Evolutionary conservation across 2,113 vertebrate species (phyloP).

Genomic region (Noctilio leporinus): DNA sequence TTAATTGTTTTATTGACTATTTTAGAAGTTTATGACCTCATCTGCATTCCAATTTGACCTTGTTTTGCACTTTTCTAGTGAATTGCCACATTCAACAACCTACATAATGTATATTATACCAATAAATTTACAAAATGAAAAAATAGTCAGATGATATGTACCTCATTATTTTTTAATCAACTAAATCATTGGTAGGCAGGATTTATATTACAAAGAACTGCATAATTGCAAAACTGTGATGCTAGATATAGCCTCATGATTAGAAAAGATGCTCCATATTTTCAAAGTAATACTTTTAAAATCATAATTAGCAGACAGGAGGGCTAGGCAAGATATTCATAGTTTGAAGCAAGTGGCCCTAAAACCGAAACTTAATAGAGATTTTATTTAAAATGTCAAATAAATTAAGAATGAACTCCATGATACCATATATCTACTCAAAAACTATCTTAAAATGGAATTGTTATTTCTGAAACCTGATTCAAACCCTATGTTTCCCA

Average conservation of each 20-base stretch:
- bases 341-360: not conserved
- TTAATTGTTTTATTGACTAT: constrained; percentile 76
- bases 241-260: not conserved
- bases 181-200: constrained; percentile 45
- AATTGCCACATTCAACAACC: constrained; percentile 63
- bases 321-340: not conserved
- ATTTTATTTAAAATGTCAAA: not conserved
- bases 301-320: constrained; percentile 12
- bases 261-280: not conserved
- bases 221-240: constrained; percentile 14
- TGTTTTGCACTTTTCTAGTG: constrained; percentile 69
- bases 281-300: constrained; percentile 30
- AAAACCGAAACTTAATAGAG: not conserved
- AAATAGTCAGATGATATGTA: constrained; percentile 38
- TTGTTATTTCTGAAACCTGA: not conserved
- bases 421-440: not conserved
- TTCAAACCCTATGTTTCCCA: not conserved
- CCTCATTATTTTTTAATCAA: constrained; percentile 65
- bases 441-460: not conserved
- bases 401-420: not conserved
- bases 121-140: constrained; percentile 68
- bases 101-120: constrained; percentile 66
- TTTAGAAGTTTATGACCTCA: constrained; percentile 73
- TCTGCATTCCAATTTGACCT: constrained; percentile 63
- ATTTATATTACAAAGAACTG: constrained; percentile 39